Base-by-base conservation (phyloP, 2,113 vertebrate species). In the Malurus alboscapulatus region DNA sequence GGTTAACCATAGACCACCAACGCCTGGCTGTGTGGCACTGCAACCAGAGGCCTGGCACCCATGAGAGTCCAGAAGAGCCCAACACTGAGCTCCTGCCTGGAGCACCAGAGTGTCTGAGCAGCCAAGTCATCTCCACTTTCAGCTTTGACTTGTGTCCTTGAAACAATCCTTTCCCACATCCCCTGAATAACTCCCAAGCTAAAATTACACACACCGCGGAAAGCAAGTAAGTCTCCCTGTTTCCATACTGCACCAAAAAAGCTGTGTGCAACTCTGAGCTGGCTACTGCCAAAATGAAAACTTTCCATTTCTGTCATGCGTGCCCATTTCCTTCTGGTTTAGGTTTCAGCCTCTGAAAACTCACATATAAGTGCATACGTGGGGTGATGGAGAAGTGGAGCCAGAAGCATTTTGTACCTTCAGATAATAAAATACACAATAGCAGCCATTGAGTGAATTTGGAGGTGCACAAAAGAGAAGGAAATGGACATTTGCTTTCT, bases 31-130 rank as follows among this genome's bases (percentile, higher is more conserved):
- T 34, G 4, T 3, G 6, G 62, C 83, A 40, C 36, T 3, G 0
- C 1, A 1, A 1, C 14, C 6, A 0, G 48, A 50, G 40, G 7
- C 14, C 18, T 1, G 21, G 38, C 0, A 2, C 36, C 36, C 45
- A 26, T 44, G 24, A 63, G 38, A 20, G 17, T 32, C 51, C 7
- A 1, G 61, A 51, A 53, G 61, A 75, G 21, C 44, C 81, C 2
- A 2, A 4, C 4, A 0, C 17, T 2, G 4, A 87, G 29, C 55
- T 66, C 54, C 62, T 36, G 22, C 77, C 58, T 7, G 3, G 38
- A 63, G 34, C 7, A 2, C 29, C 61, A 38, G 15, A 65, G 45
- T 38, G 5, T 32, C 48, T 61, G 61, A 36, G 44, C 0, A 0
- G n/a, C 51, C 83, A 18, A 29, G 38, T 69, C 50, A 71, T 42